phyloP scores from a whole-genome alignment of 2,113 vertebrate species.

The Melanostigma gelatinosum region DNA sequence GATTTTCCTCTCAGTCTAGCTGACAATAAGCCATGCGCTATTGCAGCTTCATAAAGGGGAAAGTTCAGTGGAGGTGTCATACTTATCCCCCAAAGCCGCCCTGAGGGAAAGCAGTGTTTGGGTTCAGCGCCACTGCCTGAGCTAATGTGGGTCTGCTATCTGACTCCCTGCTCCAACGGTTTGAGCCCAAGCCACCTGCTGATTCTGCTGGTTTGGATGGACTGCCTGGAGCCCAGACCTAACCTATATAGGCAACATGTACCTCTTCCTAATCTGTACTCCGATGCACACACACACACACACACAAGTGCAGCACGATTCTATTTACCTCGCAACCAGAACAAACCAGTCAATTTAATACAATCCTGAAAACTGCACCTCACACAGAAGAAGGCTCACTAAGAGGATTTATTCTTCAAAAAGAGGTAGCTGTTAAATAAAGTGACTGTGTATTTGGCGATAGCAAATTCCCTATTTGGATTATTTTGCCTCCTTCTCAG shows the following conservation, averaged over 20 bases:
- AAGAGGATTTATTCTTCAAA: slow-evolving; percentile 80
- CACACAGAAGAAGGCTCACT: slow-evolving; percentile 68
- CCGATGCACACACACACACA: slow-evolving; percentile 24
- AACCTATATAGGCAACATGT: slow-evolving; percentile 77
- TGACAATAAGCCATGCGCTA: slow-evolving; percentile 56
- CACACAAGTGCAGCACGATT: slow-evolving; percentile 26
- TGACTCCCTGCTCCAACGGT: slow-evolving; percentile 60
- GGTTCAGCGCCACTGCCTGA: slow-evolving; percentile 74
- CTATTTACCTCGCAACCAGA: slow-evolving; percentile 64
- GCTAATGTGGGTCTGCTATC: slow-evolving; percentile 75
- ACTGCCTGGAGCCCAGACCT: slow-evolving; percentile 68
- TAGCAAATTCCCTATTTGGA: slow-evolving; percentile 76
- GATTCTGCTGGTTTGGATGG: slow-evolving; percentile 67
- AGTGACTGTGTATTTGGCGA: slow-evolving; percentile 65
- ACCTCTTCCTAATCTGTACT: slow-evolving; percentile 46
- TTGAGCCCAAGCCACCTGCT: slow-evolving; percentile 72
- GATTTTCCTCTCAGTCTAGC: slow-evolving; percentile 66
- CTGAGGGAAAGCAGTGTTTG: slow-evolving; percentile 57
- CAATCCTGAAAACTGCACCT: slow-evolving; percentile 77
- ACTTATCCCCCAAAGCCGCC: slow-evolving; percentile 55
- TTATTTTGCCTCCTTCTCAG: slow-evolving; percentile 68
- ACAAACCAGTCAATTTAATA: slow-evolving; percentile 63
- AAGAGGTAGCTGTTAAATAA: slow-evolving; percentile 70
- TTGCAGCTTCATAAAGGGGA: slow-evolving; percentile 37
- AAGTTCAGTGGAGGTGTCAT: slow-evolving; percentile 67